Conservation (phyloP, 2,888 invertebrate species). For the Phymatocera aterrima region DNA sequence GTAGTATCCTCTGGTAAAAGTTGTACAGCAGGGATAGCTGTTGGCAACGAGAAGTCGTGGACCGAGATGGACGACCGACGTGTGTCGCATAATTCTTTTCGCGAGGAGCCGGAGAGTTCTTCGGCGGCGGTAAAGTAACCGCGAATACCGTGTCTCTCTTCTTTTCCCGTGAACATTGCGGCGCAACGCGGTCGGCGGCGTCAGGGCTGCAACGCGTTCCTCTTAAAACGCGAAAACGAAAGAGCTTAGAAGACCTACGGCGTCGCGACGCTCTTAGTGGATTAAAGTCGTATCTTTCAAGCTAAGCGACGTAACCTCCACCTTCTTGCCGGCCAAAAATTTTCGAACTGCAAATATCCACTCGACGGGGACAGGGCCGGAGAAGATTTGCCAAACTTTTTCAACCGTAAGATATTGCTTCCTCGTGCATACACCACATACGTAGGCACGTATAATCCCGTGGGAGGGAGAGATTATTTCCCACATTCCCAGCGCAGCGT, state of each 20-base stretch:
- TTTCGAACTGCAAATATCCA: slow-evolving; percentile 16
- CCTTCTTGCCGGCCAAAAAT: slow-evolving; percentile 30
- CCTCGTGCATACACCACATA: neutral
- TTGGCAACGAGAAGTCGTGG: slow-evolving; percentile 27
- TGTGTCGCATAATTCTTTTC: neutral
- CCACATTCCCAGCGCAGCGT: neutral
- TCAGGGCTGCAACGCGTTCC: slow-evolving; percentile 24
- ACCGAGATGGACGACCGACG: slow-evolving; percentile 15
- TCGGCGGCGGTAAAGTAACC: slow-evolving; percentile 31
- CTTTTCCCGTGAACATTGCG: neutral
- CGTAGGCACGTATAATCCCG: neutral
- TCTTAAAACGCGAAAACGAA: slow-evolving; percentile 41
- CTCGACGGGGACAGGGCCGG: neutral
- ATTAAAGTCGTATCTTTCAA: slow-evolving; percentile 65
- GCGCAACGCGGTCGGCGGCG: neutral
- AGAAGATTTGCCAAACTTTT: slow-evolving; percentile 37
- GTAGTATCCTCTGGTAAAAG: neutral
- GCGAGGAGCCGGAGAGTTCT: neutral
- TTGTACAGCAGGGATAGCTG: neutral
- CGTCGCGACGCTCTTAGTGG: slow-evolving; percentile 63
- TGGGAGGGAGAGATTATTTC: neutral
- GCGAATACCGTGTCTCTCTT: slow-evolving; percentile 22
- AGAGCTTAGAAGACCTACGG: slow-evolving; percentile 45
- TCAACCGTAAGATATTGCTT: neutral
- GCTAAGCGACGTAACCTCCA: slow-evolving; percentile 39